Evolutionary conservation across 2,797 vertebrate genomes (phyloP).

Genomic region (Petrocephalus schoutedeni): DNA sequence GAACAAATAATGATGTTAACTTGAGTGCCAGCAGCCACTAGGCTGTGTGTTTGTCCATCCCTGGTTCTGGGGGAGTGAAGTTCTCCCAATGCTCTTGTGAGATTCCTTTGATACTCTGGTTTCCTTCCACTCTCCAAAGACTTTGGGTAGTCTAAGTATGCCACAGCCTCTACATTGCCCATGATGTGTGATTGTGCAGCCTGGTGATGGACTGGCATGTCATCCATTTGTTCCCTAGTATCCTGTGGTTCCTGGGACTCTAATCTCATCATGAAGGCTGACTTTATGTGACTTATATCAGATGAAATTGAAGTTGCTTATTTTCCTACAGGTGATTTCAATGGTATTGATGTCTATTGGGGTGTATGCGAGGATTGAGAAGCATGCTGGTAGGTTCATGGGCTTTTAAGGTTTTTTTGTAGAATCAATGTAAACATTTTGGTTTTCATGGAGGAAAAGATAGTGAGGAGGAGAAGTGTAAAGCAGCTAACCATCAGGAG

Average conservation of each 20-base stretch:
- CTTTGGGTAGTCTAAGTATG: background rate
- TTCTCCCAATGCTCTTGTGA: background rate
- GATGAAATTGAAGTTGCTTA: background rate
- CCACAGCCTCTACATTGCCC: background rate
- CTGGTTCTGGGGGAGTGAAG: background rate
- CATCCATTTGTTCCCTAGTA: background rate
- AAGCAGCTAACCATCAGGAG: background rate
- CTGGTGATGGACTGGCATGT: background rate
- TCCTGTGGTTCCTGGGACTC: background rate
- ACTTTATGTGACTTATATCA: background rate
- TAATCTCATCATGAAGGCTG: background rate
- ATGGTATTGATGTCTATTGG: slow-evolving; percentile 78
- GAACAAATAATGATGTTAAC: background rate
- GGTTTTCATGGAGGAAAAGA: background rate
- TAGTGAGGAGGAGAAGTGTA: background rate
- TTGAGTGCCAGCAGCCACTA: background rate
- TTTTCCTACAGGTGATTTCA: slow-evolving; percentile 67
- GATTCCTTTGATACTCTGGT: background rate
- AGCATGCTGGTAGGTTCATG: slow-evolving; percentile 73
- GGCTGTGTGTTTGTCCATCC: background rate
- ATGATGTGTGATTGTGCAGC: background rate
- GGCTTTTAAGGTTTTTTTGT: background rate
- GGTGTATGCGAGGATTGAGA: slow-evolving; percentile 78
- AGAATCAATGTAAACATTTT: background rate
- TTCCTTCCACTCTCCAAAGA: background rate